A percentile compares a stretch with the other conserved stretches of the same genome.
phyloP scores from a whole-genome alignment of 2,888 invertebrate genomes.

The Abrostola tripartita region DNA sequence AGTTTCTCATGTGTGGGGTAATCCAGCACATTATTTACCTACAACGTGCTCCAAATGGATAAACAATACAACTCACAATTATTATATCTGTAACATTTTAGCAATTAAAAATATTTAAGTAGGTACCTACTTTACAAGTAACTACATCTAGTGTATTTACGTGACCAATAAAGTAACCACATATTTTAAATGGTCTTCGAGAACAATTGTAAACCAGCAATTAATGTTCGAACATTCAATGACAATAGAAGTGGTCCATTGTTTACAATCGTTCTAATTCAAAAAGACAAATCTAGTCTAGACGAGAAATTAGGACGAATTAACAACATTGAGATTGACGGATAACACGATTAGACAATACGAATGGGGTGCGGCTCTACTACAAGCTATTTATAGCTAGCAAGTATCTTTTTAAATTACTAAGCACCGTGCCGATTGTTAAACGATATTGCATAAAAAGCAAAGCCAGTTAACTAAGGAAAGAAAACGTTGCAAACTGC shows the following conservation, averaged over 20 bases:
- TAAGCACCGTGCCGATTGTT: constrained; percentile 34
- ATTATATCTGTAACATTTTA: too few relatives aligned
- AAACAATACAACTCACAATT: too few relatives aligned
- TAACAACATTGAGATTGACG: constrained; percentile 56
- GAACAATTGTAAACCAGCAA: constrained; percentile 38
- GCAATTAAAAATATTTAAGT: too few relatives aligned
- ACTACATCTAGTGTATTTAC: background rate
- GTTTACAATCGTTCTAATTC: constrained; percentile 44
- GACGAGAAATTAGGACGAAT: constrained; percentile 55
- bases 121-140: too few relatives aligned
- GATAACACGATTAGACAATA: constrained; percentile 46
- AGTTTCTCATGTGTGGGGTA: too few relatives aligned
- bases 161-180: constrained; percentile 9
- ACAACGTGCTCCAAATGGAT: too few relatives aligned
- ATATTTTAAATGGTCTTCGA: constrained; percentile 19
- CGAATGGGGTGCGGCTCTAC: constrained; percentile 26
- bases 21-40: too few relatives aligned
- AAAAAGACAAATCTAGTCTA: constrained; percentile 58
- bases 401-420: constrained; percentile 24
- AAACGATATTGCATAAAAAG: constrained; percentile 34
- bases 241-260: constrained; percentile 47
- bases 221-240: constrained; percentile 31
- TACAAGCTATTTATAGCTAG: constrained; percentile 42
- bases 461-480: constrained; percentile 14
- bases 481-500: constrained; percentile 4